Base-by-base conservation (phyloP, 2,797 vertebrate genomes). In the Alectoris magna region DNA sequence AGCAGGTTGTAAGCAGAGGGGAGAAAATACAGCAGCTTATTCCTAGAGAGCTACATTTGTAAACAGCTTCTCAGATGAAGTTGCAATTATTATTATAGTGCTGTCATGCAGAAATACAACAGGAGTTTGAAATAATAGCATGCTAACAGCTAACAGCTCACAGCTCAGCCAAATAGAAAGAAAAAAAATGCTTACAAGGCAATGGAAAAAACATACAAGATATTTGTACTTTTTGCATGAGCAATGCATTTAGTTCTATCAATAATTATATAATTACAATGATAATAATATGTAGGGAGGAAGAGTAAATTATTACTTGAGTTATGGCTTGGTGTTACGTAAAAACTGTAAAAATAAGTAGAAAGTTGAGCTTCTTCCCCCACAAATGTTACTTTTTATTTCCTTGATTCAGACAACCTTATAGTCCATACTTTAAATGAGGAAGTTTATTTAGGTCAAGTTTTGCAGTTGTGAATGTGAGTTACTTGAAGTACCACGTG, bases 291-390 rank as follows among this genome's bases (percentile, higher is more conserved):
- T 31, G 79, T 27, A 64, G 36, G 19, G 86, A 78, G 51, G n/a
- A 95, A 89, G 19, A 84, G 22, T 68, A 83, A 85, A 88, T 69
- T 51, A 80, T n/a, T 72, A 56, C 36, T 72, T 86, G 18, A 53
- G 11, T 60, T 84, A 82, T 14, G 5, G 66, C 56, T 76, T 77
- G 58, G 46, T 55, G 71, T 34, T 66, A 91, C 71, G 43, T 39
- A 24, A 72, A 38, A 90, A 19, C 9, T 48, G 70, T 64, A 93
- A 82, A 11, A 90, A 2, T 49, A 90, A 88, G 12, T 4, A 34
- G 58, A 84, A 89, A 88, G 66, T 22, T 39, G 23, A 84, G 12
- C 24, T 73, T 66, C 66, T 83, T 77, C 72, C n/a, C 41, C 13
- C 63, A 74, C 16, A 75, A 39, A 16, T 4, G 31, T 24, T 69